A percentile compares a stretch with the other conserved stretches of the same genome.
These are phyloP conservation scores for Allygus modestus DNA, from an alignment of 2,888 invertebrate genomes.

Conservation along the genomic window DNA sequence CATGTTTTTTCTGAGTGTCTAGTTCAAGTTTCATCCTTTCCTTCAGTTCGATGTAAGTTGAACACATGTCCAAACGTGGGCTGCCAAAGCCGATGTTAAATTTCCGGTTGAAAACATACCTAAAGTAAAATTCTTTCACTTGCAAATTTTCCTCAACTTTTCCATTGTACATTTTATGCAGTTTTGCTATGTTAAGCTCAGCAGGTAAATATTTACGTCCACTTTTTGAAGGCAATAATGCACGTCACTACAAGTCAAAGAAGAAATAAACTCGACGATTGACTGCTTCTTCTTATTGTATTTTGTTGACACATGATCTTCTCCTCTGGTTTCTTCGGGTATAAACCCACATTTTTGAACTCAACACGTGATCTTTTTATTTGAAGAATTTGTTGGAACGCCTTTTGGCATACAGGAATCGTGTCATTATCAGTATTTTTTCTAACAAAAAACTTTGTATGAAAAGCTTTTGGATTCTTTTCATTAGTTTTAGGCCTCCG, in stretches of 20 bases:
- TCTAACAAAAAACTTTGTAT: slow-evolving; percentile 59
- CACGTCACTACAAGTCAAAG: slow-evolving; percentile 56
- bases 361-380: slow-evolving; percentile 59
- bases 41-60: slow-evolving; percentile 58
- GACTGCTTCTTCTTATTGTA: slow-evolving; percentile 52
- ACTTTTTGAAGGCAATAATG: slow-evolving; percentile 61
- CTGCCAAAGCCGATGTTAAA: slow-evolving; percentile 61
- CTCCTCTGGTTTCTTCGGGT: slow-evolving; percentile 58
- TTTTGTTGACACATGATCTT: slow-evolving; percentile 51
- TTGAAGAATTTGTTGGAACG: slow-evolving; percentile 47
- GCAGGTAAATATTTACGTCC: slow-evolving; percentile 58
- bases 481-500: slow-evolving; percentile 45
- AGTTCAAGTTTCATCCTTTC: slow-evolving; percentile 53
- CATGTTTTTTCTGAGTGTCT: background rate
- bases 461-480: slow-evolving; percentile 54
- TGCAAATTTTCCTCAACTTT: slow-evolving; percentile 57
- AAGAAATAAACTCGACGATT: slow-evolving; percentile 54
- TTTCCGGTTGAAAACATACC: slow-evolving; percentile 58
- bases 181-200: slow-evolving; percentile 61
- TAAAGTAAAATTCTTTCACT: slow-evolving; percentile 59
- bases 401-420: slow-evolving; percentile 60
- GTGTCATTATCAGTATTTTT: slow-evolving; percentile 40
- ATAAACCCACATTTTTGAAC: slow-evolving; percentile 49
- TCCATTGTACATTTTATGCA: slow-evolving; percentile 53
- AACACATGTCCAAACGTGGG: slow-evolving; percentile 62